Evolutionary conservation across 2,797 vertebrate genomes (phyloP), one percentile per base, ranked within the genome.

Genomic region (Champsocephalus gunnari): DNA sequence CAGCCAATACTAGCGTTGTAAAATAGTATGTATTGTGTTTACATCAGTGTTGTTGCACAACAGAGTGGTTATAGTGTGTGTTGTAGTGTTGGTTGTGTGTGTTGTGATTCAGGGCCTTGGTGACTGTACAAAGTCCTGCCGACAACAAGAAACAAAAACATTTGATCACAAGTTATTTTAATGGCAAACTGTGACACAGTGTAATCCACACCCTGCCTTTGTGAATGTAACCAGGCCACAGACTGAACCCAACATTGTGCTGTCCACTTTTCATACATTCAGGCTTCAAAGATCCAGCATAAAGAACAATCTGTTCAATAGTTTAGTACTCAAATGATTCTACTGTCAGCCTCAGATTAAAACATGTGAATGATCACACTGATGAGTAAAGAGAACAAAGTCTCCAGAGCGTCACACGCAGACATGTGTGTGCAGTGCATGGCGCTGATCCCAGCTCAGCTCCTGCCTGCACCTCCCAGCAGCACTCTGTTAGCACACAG

Each of bases 401-500:
- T 13, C 1, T 84, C 66, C 24, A 68, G 66, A 76, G 48, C 66
- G 72, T 73, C 57, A 55, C 78, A 55, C 67, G 49, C 48, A 67
- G 57, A 51, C 73, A 17, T 19, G 3, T 9, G 17, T 82, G 2
- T 75, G 70, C 66, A 78, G 64, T 6, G 70, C 74, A 69, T 12
- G 45, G 88, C 71, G 86, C 75, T 72, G 83, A 92, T 80, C 57
- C 85, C 88, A 79, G 89, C 88, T 91, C 86, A 83, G 49, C 85
- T 56, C 75, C 71, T 68, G 34, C 48, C 57, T 54, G 56, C 59
- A 66, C 47, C 44, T 47, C 51, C 32, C 21, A 54, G 32, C 63
- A 28, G 48, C n/a, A 41, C 0, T 21, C 65, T 63, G 9, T 34
- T 14, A 11, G 65, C 55, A 28, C 17, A 63, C 45, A 8, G 10